Percentiles rank a stretch among this genome's conserved stretches.
Evolutionary conservation across 2,113 vertebrate genomes (phyloP).

Genomic region (Ciconia boyciana): DNA sequence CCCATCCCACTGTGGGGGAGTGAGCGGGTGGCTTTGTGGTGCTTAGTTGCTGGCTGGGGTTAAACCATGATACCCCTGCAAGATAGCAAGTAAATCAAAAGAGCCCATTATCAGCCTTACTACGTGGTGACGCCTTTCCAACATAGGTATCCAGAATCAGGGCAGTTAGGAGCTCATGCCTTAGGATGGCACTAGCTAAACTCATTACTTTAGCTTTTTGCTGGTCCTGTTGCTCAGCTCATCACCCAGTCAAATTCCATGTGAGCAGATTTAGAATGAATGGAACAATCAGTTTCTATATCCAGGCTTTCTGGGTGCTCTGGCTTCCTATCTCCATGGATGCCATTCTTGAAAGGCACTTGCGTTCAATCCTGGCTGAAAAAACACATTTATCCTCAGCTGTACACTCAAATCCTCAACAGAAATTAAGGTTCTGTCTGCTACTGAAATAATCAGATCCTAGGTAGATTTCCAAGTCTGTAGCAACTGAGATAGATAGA

Average conservation of each 20-base stretch:
- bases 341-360: neutral
- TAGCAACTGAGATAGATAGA: neutral
- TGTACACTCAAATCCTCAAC: neutral
- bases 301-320: neutral
- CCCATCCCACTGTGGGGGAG: no score
- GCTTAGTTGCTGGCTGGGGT: no score
- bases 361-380: neutral
- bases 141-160: neutral
- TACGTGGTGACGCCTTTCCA: fast-evolving
- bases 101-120: neutral
- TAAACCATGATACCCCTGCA: neutral
- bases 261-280: neutral
- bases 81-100: neutral
- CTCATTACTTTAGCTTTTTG: neutral
- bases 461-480: neutral
- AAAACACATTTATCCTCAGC: neutral
- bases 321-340: neutral
- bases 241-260: neutral
- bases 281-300: neutral
- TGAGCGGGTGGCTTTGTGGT: no score
- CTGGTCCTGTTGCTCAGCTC: neutral
- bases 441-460: neutral
- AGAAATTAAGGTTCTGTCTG: neutral
- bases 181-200: neutral
- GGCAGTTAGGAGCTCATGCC: neutral